Base-by-base conservation (phyloP, 2,888 invertebrate genomes). In the Tetrapedia diversipes region DNA sequence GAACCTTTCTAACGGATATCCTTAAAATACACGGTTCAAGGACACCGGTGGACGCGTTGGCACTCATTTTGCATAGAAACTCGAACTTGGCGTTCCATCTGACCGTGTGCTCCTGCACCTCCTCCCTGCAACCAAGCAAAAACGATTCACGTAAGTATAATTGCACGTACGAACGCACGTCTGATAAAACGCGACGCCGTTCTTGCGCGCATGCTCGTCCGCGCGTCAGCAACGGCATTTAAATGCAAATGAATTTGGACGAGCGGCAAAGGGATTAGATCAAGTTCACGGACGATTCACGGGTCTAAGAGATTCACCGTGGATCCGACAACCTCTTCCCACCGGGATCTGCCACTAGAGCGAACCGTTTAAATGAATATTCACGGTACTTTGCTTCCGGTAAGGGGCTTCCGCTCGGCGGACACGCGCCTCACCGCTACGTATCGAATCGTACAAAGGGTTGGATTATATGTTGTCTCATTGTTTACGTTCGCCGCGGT, bases 61-160 rank as follows among this genome's bases (percentile, higher is more conserved):
- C 98, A 91, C 97, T 96, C 97, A 99, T 98, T 93, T 98, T 98
- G 94, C 98, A 98, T 81, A 96, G 95, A 92, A 99, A 99, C 88
- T 95, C 95, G 93, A 98, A 98, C 89, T 95, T 95, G 77, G 96
- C 96, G 92, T 96, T 95, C 98, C 99, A 99, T 92, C 96, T 95
- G 88, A 99, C 98, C 85, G 96, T 95, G 94, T 99, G 98, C 92
- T 98, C 97, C 86, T 95, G 94, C 79, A 99, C 98, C 93, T 98
- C 98, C 93, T 97, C 96, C 89, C 98, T 98, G 93, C 10, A 93
- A 81, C 69, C 11, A 59, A 47, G 49, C 61, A 69, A 22, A 45
- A 66, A 45, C 6, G 0, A 7, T 8, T 6, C 11, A 0, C 0
- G 0, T 24, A 24, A 49, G 1, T 27, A 27, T 16, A 0, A 1